Conservation (phyloP, 2,888 invertebrate species). For the Tiphia femorata region DNA sequence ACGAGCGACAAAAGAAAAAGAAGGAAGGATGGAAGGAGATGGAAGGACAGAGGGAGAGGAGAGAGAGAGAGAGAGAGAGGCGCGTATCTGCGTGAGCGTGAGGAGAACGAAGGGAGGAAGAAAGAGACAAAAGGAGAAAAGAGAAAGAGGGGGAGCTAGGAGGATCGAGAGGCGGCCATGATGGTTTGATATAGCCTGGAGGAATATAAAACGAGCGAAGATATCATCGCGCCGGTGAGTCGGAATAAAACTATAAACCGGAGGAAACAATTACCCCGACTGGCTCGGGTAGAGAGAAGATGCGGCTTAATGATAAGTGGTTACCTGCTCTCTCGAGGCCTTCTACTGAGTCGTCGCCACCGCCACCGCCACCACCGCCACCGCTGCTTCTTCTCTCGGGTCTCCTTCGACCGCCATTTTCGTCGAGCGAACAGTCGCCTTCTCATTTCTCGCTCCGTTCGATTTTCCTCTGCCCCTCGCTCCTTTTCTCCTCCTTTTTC, state of each 20-base stretch:
- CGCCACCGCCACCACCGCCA: no score
- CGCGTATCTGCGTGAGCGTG: no score
- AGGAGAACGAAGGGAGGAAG: conserved; percentile 7
- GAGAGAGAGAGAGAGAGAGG: not conserved
- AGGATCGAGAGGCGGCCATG: conserved; percentile 43
- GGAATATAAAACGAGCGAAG: conserved; percentile 63
- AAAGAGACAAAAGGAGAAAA: conserved; percentile 26
- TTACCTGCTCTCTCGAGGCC: conserved; percentile 41
- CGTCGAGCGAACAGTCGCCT: conserved; percentile 25
- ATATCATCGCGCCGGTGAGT: conserved; percentile 64
- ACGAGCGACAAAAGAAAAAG: not conserved
- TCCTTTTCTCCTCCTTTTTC: not conserved
- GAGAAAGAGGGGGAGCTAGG: conserved; percentile 12
- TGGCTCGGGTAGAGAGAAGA: conserved; percentile 61
- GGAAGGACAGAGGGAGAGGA: not conserved
- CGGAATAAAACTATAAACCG: conserved; percentile 67
- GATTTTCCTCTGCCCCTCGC: not conserved
- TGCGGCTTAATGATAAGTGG: conserved; percentile 67
- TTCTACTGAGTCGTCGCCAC: conserved; percentile 36
- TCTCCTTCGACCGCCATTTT: conserved; percentile 38
- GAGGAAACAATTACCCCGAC: conserved; percentile 67
- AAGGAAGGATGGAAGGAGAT: not conserved
- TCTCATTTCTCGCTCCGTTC: conserved; percentile 4
- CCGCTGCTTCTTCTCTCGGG: conserved; percentile 36
- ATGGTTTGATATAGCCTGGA: conserved; percentile 55